phyloP scores from a whole-genome alignment of 2,797 vertebrate genomes.

The Harpagifer antarcticus region DNA sequence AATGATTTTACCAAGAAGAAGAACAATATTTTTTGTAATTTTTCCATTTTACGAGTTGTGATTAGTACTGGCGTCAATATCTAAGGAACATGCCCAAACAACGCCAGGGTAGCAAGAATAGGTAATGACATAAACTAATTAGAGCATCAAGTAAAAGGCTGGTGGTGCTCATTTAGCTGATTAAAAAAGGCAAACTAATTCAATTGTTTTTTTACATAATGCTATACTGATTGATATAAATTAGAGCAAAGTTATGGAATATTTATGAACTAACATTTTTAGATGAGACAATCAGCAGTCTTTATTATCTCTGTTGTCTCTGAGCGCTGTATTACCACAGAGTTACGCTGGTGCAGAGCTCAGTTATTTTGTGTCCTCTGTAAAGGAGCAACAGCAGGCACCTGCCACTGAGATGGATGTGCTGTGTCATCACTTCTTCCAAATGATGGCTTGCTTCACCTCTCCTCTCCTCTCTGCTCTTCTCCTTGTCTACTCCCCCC shows the following conservation, averaged over 20 bases:
- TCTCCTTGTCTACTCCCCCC: constrained; percentile 4
- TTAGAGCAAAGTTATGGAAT: constrained; percentile 30
- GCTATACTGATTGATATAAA: background rate
- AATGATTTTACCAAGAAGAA: background rate
- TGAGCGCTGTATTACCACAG: constrained; percentile 35
- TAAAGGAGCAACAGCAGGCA: constrained; percentile 74
- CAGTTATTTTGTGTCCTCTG: constrained; percentile 61
- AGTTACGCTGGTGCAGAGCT: constrained; percentile 31
- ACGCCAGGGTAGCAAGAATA: constrained; percentile 9
- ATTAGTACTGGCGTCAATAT: constrained; percentile 9
- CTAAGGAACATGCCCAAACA: constrained; percentile 9
- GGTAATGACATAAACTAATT: constrained; percentile 10
- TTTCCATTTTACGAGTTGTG: constrained; percentile 13
- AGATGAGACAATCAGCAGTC: constrained; percentile 21
- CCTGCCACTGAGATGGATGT: constrained; percentile 76
- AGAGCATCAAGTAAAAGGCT: constrained; percentile 21
- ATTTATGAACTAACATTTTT: constrained; percentile 57
- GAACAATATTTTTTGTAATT: background rate
- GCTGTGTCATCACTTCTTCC: constrained; percentile 79
- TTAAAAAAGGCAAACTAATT: constrained; percentile 2
- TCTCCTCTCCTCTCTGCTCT: constrained; percentile 28
- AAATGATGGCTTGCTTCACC: constrained; percentile 68
- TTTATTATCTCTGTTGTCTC: constrained; percentile 26
- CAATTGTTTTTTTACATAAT: constrained; percentile 21
- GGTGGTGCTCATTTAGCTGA: constrained; percentile 6